These are phyloP conservation scores for Chaenodraco wilsoni DNA, from an alignment of 2,797 vertebrate species.

Conservation along the genomic window DNA sequence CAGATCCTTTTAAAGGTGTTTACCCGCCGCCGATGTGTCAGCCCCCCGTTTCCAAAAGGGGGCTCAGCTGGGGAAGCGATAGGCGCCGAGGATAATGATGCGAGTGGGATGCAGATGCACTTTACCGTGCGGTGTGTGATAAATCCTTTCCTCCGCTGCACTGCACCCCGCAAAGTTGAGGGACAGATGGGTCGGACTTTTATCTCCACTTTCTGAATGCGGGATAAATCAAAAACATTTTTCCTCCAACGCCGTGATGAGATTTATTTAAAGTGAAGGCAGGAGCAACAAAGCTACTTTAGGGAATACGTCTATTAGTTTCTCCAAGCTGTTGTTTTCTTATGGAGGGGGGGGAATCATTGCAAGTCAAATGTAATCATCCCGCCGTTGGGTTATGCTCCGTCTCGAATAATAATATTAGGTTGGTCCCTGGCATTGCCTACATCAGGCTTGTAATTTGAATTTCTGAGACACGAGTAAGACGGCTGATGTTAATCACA, in stretches of 20 bases:
- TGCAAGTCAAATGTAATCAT: constrained; percentile 87
- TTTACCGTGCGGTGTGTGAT: constrained; percentile 69
- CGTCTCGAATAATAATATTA: constrained; percentile 80
- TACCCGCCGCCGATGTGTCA: constrained; percentile 71
- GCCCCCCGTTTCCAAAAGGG: constrained; percentile 63
- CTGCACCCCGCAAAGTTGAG: constrained; percentile 59
- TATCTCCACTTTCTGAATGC: constrained; percentile 71
- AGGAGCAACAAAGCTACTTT: constrained; percentile 70
- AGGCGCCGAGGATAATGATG: constrained; percentile 73
- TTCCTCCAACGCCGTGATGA: constrained; percentile 61
- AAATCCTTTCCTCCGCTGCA: constrained; percentile 62
- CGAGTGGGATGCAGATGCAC: constrained; percentile 74
- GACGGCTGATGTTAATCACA: constrained; percentile 76
- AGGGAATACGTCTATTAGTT: constrained; percentile 77
- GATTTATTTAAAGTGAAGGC: constrained; percentile 73
- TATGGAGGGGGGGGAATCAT: constrained; percentile 69
- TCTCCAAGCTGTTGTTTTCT: constrained; percentile 78
- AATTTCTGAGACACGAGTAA: constrained; percentile 73
- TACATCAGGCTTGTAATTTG: constrained; percentile 74
- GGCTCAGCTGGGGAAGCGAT: constrained; percentile 71
- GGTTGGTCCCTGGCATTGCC: constrained; percentile 69
- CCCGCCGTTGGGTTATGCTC: constrained; percentile 74
- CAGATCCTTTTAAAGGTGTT: constrained; percentile 81
- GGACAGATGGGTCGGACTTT: constrained; percentile 79
- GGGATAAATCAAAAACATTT: constrained; percentile 77